Base-by-base conservation (phyloP, 2,113 vertebrate species). In the Phyllopteryx taeniolatus region DNA sequence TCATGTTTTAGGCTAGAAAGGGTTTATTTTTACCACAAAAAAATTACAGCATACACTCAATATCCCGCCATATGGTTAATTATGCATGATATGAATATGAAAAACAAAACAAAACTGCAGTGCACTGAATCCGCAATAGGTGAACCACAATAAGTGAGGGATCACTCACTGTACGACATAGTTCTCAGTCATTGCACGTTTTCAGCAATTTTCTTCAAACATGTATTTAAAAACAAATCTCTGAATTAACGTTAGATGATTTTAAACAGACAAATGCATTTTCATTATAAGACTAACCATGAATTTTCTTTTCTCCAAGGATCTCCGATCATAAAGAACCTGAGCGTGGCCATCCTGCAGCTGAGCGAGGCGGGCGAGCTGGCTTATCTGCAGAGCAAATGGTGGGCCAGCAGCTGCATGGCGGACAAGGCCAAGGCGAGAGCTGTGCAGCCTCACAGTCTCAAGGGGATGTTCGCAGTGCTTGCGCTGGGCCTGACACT, bases 371-470 rank as follows among this genome's bases (percentile, higher is more conserved):
- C 92, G 0, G 95, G 95, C 0, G 91, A 94, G 8, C 88, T 97
- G 4, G 90, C 94, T 4, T 93, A 94, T 77, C 80, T 97, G 73
- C 83, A 89, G 0, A 93, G 92, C 83, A 97, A 96, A 76, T 97
- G 95, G 95, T 96, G 95, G 95, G 91, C 94, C 53, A 95, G 82
- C 89, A 94, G 92, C 64, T 97, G 95, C 81, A 59, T 88, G 0
- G 79, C 71, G 3, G 72, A 85, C 0, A 89, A 88, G 0, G 70
- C 80, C 7, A 93, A 87, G 87, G 87, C 86, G 1, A 72, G 79
- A 20, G 87, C 93, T 0, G 80, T 90, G 59, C 91, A 91, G 71
- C 87, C 90, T 0, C 92, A 94, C 42, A 86, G 91, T 0, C 87
- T 96, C 69, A 94, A 94, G 0, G 95, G 95, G 3, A 92, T 95